These are phyloP conservation scores for Drosophila neotestacea DNA, from an alignment of 2,888 invertebrate species.

Conservation along the genomic window DNA sequence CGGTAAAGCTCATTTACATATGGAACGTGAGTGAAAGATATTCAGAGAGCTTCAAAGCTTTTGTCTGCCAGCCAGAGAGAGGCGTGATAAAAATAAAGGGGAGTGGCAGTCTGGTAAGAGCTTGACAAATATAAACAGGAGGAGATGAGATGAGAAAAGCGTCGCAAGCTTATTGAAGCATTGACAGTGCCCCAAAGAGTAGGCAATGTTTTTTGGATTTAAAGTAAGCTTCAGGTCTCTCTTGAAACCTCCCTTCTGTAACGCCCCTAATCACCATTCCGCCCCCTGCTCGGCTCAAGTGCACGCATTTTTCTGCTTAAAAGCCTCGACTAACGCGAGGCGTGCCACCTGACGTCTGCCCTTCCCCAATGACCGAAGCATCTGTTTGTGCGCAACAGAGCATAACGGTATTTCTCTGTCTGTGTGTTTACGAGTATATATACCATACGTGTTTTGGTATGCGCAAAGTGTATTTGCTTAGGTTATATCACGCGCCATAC, in stretches of 20 bases:
- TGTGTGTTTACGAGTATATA: constrained; percentile 11
- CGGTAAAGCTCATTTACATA: constrained; percentile 79
- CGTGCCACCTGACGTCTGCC: constrained; percentile 27
- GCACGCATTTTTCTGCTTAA: constrained; percentile 82
- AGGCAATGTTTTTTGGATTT: constrained; percentile 67
- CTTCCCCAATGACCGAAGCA: constrained; percentile 14
- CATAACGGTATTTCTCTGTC: constrained; percentile 57
- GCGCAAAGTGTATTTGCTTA: constrained; percentile 75
- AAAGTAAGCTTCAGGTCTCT: constrained; percentile 36
- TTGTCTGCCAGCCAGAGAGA: constrained; percentile 26
- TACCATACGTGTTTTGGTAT: constrained; percentile 28
- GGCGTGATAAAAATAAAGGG: not conserved
- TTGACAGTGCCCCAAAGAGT: constrained; percentile 52
- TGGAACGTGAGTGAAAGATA: constrained; percentile 55
- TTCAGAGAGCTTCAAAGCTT: constrained; percentile 19
- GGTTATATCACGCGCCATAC: constrained; percentile 60
- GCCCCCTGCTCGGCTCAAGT: constrained; percentile 52
- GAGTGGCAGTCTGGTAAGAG: constrained; percentile 40
- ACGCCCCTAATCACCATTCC: constrained; percentile 1
- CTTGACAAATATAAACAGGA: constrained; percentile 66
- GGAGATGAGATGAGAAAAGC: constrained; percentile 18
- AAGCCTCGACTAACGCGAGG: constrained; percentile 80
- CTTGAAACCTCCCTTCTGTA: not conserved
- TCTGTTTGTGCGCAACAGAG: constrained; percentile 78
- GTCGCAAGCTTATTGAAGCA: constrained; percentile 57